These are phyloP conservation scores for Callospermophilus lateralis DNA, from an alignment of 2,113 vertebrate species.

Conservation along the genomic window DNA sequence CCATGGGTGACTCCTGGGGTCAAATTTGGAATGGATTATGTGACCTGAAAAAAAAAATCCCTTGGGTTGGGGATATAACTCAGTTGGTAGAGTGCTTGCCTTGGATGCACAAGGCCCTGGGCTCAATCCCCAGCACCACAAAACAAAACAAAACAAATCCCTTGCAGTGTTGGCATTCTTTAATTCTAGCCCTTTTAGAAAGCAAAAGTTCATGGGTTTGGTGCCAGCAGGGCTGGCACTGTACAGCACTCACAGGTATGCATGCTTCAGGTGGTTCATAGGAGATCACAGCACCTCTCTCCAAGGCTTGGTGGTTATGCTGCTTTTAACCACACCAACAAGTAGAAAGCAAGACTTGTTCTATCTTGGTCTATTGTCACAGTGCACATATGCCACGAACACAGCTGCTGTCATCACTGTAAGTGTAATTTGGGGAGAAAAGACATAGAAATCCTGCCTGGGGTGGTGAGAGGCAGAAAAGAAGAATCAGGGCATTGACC, in stretches of 20 bases:
- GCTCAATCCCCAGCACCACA: too few species aligned
- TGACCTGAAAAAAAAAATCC: not conserved
- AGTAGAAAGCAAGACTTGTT: not conserved
- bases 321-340: not conserved
- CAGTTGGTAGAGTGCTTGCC: too few species aligned
- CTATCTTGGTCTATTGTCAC: not conserved
- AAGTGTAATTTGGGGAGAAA: accelerated
- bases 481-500: not conserved
- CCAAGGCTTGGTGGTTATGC: not conserved
- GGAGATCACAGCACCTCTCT: not conserved
- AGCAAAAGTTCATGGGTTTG: not conserved
- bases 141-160: not conserved
- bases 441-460: not conserved
- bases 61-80: not conserved
- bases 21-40: constrained; percentile 40
- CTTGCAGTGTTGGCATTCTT: not conserved
- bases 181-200: constrained; percentile 10
- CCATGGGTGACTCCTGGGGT: not conserved
- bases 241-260: not conserved
- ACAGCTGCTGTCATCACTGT: not conserved
- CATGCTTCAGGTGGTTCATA: not conserved
- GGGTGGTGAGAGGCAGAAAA: not conserved
- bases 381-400: not conserved
- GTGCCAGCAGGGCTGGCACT: not conserved
- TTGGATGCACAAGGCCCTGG: too few species aligned